phyloP scores from a whole-genome alignment of 2,797 vertebrate species.

The Sciurus carolinensis region DNA sequence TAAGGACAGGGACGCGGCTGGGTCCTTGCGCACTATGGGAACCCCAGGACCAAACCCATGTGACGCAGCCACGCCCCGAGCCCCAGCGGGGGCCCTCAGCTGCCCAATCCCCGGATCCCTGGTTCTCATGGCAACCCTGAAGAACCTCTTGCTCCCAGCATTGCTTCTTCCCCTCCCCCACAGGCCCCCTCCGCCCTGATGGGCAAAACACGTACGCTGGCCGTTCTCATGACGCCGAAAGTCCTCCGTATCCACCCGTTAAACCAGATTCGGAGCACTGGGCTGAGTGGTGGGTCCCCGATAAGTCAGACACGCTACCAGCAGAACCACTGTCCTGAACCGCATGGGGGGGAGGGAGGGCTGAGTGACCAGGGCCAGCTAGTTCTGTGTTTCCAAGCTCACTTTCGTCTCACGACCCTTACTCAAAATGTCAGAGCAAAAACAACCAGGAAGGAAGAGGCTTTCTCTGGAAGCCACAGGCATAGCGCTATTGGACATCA shows the following conservation, averaged over 20 bases:
- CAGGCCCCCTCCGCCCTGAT: neutral
- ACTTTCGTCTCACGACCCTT: neutral
- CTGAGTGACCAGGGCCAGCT: neutral
- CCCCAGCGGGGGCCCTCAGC: slow-evolving; percentile 48
- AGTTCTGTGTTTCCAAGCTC: neutral
- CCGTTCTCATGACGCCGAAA: neutral
- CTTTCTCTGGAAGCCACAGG: neutral
- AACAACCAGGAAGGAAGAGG: neutral
- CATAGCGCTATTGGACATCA: neutral
- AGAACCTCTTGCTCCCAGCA: neutral
- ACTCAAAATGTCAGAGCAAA: neutral
- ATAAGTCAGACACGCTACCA: accelerated
- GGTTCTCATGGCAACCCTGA: slow-evolving; percentile 54
- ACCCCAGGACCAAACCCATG: slow-evolving; percentile 35
- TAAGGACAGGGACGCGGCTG: neutral
- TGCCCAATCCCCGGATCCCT: slow-evolving; percentile 61
- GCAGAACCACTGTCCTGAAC: neutral
- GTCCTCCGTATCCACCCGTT: neutral
- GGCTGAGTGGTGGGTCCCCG: neutral
- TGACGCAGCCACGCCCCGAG: slow-evolving; percentile 6
- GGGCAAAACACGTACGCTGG: neutral
- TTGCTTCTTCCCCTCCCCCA: neutral
- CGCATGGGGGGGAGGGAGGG: too few relatives aligned
- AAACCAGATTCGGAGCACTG: neutral
- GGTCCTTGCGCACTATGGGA: neutral